phyloP scores from a whole-genome alignment of 1,140 invertebrate genomes.

The Araneus ventricosus region DNA sequence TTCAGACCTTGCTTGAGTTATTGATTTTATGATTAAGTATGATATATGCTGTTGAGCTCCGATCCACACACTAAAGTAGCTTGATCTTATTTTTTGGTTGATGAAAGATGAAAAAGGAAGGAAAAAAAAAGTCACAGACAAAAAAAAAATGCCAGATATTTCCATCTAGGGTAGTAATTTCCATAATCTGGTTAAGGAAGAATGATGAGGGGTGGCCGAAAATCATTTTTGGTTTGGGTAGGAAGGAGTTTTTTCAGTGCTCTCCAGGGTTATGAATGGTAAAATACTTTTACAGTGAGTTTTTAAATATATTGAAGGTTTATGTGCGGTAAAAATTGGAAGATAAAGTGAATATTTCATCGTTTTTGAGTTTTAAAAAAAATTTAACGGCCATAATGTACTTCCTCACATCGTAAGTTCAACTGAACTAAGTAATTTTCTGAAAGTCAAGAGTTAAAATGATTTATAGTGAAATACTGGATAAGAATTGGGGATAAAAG shows the following conservation, averaged over 20 bases:
- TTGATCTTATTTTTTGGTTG: not conserved
- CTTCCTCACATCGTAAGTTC: no score
- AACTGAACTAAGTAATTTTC: no score
- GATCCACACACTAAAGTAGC: not conserved
- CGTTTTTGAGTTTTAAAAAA: not conserved
- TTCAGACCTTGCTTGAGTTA: not conserved
- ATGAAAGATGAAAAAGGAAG: no score
- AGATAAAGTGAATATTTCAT: not conserved
- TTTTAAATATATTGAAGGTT: no score
- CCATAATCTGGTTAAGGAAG: constrained; percentile 46
- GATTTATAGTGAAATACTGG: no score
- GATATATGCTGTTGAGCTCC: constrained; percentile 1
- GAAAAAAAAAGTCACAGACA: not conserved
- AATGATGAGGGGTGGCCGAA: not conserved
- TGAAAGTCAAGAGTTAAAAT: no score
- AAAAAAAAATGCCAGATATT: not conserved
- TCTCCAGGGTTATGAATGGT: not conserved
- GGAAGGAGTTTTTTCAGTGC: not conserved
- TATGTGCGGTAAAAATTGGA: not conserved
- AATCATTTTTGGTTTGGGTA: not conserved
- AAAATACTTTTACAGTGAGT: no score
- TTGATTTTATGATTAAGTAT: constrained; percentile 59
- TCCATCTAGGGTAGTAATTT: not conserved
- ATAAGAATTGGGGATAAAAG: no score
- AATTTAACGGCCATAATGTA: not conserved